These are phyloP conservation scores for Rhynchonycteris naso DNA, from an alignment of 2,797 vertebrate genomes.

Conservation along the genomic window DNA sequence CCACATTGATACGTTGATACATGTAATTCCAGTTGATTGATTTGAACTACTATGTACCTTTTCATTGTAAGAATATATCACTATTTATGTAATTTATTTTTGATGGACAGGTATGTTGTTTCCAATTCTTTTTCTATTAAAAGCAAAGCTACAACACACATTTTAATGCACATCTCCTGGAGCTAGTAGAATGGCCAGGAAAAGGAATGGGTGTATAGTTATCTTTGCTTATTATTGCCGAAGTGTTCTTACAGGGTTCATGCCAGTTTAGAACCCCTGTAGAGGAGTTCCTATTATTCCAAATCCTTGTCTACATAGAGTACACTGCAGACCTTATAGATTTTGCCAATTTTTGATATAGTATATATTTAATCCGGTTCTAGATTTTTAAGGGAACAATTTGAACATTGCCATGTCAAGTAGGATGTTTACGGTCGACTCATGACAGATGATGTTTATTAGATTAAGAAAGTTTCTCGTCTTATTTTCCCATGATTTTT, in stretches of 20 bases:
- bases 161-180: neutral
- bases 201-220: neutral
- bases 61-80: neutral
- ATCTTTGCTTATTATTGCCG: neutral
- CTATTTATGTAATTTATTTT: neutral
- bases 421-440: neutral
- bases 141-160: neutral
- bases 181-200: neutral
- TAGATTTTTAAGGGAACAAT: constrained; percentile 15
- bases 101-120: neutral
- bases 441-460: neutral
- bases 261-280: neutral
- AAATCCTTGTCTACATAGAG: neutral
- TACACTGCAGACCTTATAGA: neutral
- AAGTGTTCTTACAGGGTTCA: neutral
- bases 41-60: neutral
- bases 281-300: neutral
- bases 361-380: neutral
- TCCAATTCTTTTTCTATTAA: neutral
- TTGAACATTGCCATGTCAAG: neutral
- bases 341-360: neutral
- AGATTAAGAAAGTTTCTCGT: neutral
- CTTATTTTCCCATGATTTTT: constrained; percentile 3
- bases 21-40: neutral
- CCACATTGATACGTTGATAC: no score